Percentiles rank a stretch among this genome's conserved stretches.
phyloP scores from a whole-genome alignment of 2,113 vertebrate genomes.

The Rhizomys pruinosus region DNA sequence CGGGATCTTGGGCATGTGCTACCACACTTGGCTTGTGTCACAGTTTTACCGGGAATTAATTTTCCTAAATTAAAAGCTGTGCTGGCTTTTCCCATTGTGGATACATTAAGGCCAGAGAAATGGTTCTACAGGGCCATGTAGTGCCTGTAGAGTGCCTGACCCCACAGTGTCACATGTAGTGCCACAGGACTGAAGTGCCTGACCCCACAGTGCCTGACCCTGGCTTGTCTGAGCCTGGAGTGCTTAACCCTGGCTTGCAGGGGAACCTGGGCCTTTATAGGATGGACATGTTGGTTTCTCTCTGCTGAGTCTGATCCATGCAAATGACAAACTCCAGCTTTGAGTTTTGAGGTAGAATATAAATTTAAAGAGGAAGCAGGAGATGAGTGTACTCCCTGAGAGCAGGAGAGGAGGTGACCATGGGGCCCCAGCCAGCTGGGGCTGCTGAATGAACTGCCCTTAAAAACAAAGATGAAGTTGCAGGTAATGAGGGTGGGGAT shows the following conservation, averaged over 20 bases:
- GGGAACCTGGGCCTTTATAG: no score
- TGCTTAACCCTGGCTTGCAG: rapidly evolving
- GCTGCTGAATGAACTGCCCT: not conserved
- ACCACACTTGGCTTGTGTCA: not conserved
- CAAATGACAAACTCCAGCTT: not conserved
- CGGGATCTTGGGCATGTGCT: not conserved
- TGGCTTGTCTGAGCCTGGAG: no score
- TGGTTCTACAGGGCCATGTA: not conserved
- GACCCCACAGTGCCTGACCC: no score
- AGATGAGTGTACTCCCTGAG: not conserved
- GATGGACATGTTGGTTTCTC: not conserved
- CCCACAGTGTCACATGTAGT: no score
- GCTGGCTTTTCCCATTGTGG: not conserved
- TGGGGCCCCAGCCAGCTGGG: not conserved
- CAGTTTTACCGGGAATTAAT: not conserved
- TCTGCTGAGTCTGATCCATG: rapidly evolving
- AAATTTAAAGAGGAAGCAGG: not conserved
- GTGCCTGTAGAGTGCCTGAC: no score
- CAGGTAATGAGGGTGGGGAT: rapidly evolving
- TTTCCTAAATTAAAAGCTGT: not conserved
- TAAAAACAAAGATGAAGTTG: not conserved
- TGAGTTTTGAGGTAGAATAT: not conserved
- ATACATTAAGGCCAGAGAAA: not conserved
- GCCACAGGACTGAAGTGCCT: no score
- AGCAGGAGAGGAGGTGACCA: rapidly evolving